Conservation (phyloP, 2,113 vertebrate species). For the Tupaia chinensis region DNA sequence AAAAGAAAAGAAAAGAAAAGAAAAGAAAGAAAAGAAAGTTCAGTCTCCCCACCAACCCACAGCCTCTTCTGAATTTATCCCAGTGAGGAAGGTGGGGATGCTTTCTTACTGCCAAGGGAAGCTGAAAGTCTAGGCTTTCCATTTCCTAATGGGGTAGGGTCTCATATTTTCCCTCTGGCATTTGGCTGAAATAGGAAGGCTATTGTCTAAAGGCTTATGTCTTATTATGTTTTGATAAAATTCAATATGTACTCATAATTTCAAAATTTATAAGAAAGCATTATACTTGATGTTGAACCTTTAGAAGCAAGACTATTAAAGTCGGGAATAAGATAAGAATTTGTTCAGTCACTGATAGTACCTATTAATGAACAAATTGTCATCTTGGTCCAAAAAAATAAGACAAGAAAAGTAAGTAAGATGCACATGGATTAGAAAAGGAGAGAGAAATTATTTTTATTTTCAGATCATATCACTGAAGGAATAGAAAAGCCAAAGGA, state of each 20-base stretch:
- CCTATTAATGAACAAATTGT: neutral
- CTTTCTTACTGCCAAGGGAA: neutral
- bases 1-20: no score
- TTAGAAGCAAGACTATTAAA: neutral
- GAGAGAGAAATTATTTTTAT: neutral
- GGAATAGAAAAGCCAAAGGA: neutral
- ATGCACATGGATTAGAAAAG: neutral
- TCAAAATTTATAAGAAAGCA: neutral
- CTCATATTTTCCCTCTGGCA: neutral
- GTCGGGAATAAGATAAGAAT: neutral
- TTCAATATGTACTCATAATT: neutral
- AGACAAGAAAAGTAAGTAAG: constrained; percentile 12
- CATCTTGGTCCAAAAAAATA: neutral
- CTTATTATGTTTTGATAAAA: neutral
- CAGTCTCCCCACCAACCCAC: neutral
- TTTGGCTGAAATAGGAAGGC: neutral
- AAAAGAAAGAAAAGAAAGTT: neutral
- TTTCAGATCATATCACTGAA: neutral
- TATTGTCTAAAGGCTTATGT: neutral
- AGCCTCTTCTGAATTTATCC: neutral
- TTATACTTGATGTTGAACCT: neutral
- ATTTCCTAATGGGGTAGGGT: neutral
- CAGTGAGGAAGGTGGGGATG: neutral
- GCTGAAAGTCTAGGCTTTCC: neutral
- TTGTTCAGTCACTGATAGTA: neutral